Percentiles rank a stretch among this genome's conserved stretches.
These are phyloP conservation scores for Pristionchus arcanus DNA, from an alignment of 2,888 invertebrate genomes.

Conservation along the genomic window DNA sequence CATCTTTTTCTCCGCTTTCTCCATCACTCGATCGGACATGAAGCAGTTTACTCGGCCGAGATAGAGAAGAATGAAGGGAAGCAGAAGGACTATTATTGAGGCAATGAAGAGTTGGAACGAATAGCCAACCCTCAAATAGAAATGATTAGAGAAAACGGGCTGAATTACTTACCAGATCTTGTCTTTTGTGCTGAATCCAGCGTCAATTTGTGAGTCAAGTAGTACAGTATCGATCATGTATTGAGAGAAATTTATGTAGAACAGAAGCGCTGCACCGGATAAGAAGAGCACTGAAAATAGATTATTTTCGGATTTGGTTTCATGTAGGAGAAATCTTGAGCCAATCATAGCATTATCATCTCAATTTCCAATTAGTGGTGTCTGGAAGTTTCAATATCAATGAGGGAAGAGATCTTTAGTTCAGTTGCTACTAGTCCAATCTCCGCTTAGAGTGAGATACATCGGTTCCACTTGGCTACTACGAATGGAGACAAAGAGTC, in stretches of 20 bases:
- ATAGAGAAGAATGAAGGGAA: conserved; percentile 34
- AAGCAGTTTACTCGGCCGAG: conserved; percentile 19
- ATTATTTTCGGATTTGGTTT: neutral
- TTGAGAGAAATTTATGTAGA: conserved; percentile 51
- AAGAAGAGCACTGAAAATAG: conserved; percentile 50
- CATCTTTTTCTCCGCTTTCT: conserved; percentile 12
- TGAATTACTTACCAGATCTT: conserved; percentile 18
- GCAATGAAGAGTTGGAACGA: conserved; percentile 54
- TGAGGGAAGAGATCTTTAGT: too few species aligned
- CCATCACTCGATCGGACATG: conserved; percentile 7
- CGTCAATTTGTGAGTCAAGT: conserved; percentile 43
- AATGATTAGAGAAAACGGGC: neutral
- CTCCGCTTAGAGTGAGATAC: neutral
- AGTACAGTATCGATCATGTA: conserved; percentile 53
- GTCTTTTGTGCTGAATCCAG: conserved; percentile 52
- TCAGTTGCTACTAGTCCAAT: neutral
- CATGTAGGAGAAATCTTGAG: neutral
- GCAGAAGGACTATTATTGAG: conserved; percentile 24
- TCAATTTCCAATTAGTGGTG: neutral
- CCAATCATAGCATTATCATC: neutral
- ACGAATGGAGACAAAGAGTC: conserved; percentile 13
- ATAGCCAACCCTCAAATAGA: conserved; percentile 47
- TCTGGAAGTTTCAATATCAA: neutral
- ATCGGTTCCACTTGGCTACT: conserved; percentile 2
- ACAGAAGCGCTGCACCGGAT: conserved; percentile 24